These are phyloP conservation scores for Ametastegia equiseti DNA, from an alignment of 2,888 invertebrate species.

Conservation along the genomic window DNA sequence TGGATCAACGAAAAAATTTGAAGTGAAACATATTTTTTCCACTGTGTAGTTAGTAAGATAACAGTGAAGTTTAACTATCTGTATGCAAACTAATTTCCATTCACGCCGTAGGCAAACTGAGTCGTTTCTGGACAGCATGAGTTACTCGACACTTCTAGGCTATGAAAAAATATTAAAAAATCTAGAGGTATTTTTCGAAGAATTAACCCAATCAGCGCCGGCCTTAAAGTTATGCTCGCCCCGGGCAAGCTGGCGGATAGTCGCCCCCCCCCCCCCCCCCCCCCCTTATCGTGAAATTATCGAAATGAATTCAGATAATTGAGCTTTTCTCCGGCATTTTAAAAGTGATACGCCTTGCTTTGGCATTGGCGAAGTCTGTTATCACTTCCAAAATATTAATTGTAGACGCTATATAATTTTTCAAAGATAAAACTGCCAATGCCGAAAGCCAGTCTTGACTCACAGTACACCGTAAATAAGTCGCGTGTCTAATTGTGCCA, in stretches of 20 bases:
- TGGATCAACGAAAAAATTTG: too few species aligned
- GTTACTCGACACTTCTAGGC: too few species aligned
- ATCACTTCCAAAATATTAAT: background rate
- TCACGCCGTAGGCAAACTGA: too few species aligned
- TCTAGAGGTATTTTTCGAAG: background rate
- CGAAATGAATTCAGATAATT: constrained; percentile 1
- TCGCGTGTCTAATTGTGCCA: too few species aligned
- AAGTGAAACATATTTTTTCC: too few species aligned
- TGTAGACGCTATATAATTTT: background rate
- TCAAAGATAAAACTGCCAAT: background rate
- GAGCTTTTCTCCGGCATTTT: background rate
- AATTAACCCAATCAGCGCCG: background rate
- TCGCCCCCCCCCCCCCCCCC: background rate
- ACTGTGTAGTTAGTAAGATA: too few species aligned
- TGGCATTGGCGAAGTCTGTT: background rate
- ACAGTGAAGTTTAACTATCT: too few species aligned
- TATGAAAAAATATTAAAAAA: background rate
- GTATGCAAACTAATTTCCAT: too few species aligned
- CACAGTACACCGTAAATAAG: too few species aligned
- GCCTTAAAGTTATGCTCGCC: background rate
- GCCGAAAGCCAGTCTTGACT: too few species aligned
- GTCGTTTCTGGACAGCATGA: too few species aligned
- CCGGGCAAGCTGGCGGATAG: background rate
- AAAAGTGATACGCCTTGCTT: too few species aligned
- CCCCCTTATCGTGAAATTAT: background rate